Base-by-base conservation (phyloP, 2,888 invertebrate genomes). In the Macrostomum cliftonense region DNA sequence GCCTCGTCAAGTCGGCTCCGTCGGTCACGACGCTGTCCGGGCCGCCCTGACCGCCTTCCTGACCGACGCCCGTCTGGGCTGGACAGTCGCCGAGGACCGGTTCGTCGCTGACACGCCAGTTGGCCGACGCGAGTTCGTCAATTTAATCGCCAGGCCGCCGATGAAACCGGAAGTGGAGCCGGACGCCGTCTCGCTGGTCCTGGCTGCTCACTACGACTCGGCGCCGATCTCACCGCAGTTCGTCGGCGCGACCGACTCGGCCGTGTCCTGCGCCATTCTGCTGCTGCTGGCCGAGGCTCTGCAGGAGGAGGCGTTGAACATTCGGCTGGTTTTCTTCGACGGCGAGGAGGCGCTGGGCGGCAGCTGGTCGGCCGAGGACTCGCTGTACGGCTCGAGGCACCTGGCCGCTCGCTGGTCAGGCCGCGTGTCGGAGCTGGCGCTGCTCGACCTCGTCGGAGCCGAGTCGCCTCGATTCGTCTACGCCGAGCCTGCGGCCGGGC, bases 311-410 rank as follows among this genome's bases (percentile, higher is more conserved):
- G 28, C 28, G 4, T 28, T 4, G 28, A 9, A 70, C 0, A 59
- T 76, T 14, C 86, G 84, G 77, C 76, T 89, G 52, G 72, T 95
- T 57, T 93, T 93, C 73, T 86, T 93, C 61, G 93, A 93, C 61
- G 93, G 93, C 0, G 93, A 93, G 70, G 93, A 93, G 72, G 91
- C 91, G 0, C 89, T 91, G 65, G 63, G 77, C 1, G 28, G 28
- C 28, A 67, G 77, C 39, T 93, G 91, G 91, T 77, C 80, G 0
- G 77, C 79, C 0, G 76, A 71, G 0, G 93, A 93, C 73, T 89
- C 89, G 0, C 79, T 89, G 36, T 93, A 91, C 61, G 93, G 91
- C 0, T 81, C 91, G 0, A 75, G 81, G 50, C 82, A 88, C 70
- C 73, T 93, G 51, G 89, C 89, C 0, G 62, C 20, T 4, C 43